Conservation (phyloP, 1,140 invertebrate species). For the Cyphomyrmex costatus region DNA sequence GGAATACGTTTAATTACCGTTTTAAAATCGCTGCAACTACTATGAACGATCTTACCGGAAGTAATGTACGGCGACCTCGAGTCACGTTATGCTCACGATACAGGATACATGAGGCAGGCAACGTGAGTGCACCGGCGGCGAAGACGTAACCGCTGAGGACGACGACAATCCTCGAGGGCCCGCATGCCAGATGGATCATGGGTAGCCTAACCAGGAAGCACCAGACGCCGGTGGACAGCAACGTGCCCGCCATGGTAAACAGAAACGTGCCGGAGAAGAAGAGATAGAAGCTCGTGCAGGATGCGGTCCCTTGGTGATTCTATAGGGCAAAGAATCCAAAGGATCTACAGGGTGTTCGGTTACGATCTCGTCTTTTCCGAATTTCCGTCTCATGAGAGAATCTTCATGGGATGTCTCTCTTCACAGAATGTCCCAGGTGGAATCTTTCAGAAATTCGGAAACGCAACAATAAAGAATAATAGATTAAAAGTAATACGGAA, state of each 20-base stretch:
- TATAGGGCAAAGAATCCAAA: slow-evolving; percentile 40
- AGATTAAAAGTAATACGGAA: not conserved
- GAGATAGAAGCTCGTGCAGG: slow-evolving; percentile 54
- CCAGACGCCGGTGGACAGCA: slow-evolving; percentile 65
- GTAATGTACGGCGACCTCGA: slow-evolving; percentile 35
- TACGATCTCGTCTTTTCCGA: slow-evolving; percentile 15
- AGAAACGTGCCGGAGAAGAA: slow-evolving; percentile 70
- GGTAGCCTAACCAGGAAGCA: slow-evolving; percentile 72
- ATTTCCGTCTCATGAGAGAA: slow-evolving; percentile 19
- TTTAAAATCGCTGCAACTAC: slow-evolving; percentile 58
- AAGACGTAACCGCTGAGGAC: slow-evolving; percentile 71
- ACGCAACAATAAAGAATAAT: slow-evolving; percentile 9
- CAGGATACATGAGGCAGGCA: slow-evolving; percentile 76
- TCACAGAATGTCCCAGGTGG: not conserved
- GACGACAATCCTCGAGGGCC: slow-evolving; percentile 72
- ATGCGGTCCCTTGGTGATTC: slow-evolving; percentile 32
- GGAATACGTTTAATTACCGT: slow-evolving; percentile 53
- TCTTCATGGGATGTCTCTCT: slow-evolving; percentile 19
- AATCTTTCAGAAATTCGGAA: slow-evolving; percentile 17
- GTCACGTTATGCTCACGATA: slow-evolving; percentile 75
- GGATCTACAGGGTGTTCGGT: slow-evolving; percentile 43
- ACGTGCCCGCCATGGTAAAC: slow-evolving; percentile 69
- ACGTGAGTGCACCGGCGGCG: slow-evolving; percentile 69
- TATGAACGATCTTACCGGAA: slow-evolving; percentile 59
- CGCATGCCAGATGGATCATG: slow-evolving; percentile 74